A percentile compares a stretch with the other conserved stretches of the same genome.
These are phyloP conservation scores for Crocidura indochinensis DNA, from an alignment of 2,797 vertebrate species.

Conservation along the genomic window DNA sequence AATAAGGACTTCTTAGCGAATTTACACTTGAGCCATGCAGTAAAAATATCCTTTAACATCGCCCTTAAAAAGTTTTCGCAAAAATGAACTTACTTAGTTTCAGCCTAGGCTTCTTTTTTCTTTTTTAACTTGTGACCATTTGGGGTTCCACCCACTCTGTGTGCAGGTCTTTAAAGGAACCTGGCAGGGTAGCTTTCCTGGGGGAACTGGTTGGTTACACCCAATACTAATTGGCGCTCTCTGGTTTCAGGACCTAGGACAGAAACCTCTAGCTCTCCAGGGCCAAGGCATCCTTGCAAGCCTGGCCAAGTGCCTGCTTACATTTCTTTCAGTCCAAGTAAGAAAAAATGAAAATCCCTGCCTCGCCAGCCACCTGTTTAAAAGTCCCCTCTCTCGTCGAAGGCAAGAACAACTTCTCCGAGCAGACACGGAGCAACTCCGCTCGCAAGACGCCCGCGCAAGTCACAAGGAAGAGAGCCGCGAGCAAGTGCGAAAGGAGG, in stretches of 20 bases:
- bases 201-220: neutral
- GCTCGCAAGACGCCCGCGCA: conserved; percentile 53
- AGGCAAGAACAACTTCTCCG: conserved; percentile 68
- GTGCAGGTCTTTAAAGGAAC: neutral
- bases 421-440: conserved; percentile 35
- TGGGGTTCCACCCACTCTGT: neutral
- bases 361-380: conserved; percentile 76
- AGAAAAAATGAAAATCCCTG: conserved; percentile 47
- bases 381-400: conserved; percentile 58
- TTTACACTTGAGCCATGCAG: neutral
- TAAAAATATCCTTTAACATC: neutral
- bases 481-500: conserved; percentile 68
- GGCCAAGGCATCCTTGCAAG: neutral
- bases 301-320: neutral
- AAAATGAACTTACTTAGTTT: conserved; percentile 23
- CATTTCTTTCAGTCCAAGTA: neutral
- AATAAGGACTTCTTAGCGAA: conserved; percentile 29
- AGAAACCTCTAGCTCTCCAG: neutral
- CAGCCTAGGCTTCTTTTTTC: neutral
- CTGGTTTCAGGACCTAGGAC: conserved; percentile 58
- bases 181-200: neutral
- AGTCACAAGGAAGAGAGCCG: conserved; percentile 60
- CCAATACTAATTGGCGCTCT: neutral
- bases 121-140: neutral
- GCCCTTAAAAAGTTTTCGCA: neutral